Conservation (phyloP, 2,797 vertebrate genomes). For the Apogon talboti region DNA sequence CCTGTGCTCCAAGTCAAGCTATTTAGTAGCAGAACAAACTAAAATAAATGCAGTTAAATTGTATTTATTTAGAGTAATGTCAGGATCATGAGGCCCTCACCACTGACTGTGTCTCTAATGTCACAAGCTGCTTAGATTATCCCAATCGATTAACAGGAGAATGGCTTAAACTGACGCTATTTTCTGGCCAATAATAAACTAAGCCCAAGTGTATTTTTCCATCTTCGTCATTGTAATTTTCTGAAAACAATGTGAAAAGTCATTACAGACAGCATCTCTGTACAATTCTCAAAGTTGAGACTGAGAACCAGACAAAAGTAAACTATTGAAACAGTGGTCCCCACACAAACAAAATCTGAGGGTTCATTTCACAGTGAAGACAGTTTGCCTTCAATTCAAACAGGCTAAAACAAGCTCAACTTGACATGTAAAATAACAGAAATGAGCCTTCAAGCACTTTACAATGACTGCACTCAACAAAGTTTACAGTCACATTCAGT, state of each 20-base stretch:
- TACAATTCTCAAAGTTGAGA: background rate
- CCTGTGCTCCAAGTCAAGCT: background rate
- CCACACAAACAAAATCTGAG: no score
- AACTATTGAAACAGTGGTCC: no score
- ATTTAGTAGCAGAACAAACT: no score
- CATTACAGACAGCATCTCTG: background rate
- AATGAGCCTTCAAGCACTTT: background rate
- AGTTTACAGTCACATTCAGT: constrained; percentile 36
- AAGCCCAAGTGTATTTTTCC: background rate
- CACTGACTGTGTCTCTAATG: constrained; percentile 7
- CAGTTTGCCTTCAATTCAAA: no score
- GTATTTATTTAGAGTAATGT: constrained; percentile 9
- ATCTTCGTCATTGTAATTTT: constrained; percentile 23
- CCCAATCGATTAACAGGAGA: constrained; percentile 14
- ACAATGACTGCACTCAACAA: constrained; percentile 14
- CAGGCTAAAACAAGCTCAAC: background rate
- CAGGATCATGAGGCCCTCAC: constrained; percentile 11
- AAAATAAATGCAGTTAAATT: background rate
- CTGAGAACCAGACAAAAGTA: background rate
- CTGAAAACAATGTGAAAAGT: constrained; percentile 22
- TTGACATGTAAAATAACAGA: background rate
- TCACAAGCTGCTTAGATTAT: background rate
- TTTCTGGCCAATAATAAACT: background rate
- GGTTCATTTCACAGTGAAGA: no score
- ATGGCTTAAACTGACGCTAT: background rate